Conservation (phyloP, 2,888 invertebrate genomes). For the Hololepta plana region DNA sequence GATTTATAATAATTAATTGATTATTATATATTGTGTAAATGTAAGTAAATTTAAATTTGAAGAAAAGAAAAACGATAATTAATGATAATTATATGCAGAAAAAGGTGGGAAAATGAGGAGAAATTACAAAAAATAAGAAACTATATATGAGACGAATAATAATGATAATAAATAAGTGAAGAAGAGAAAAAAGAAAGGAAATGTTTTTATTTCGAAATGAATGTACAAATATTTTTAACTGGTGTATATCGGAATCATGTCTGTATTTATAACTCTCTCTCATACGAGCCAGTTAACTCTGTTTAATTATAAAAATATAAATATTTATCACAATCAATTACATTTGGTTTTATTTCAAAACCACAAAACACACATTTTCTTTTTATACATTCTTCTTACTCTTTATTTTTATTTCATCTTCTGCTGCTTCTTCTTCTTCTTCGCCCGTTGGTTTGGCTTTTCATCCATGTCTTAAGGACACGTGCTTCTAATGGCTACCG, state of each 20-base stretch:
- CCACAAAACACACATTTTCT: too few relatives aligned
- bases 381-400: too few relatives aligned
- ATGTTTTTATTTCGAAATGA: slow-evolving; percentile 26
- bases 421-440: slow-evolving; percentile 1
- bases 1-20: slow-evolving; percentile 13
- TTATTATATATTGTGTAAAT: slow-evolving; percentile 19
- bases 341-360: too few relatives aligned
- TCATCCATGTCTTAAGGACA: too few relatives aligned
- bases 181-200: slow-evolving; percentile 13
- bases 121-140: too few relatives aligned
- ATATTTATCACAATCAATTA: slow-evolving; percentile 26
- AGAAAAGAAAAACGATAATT: too few relatives aligned
- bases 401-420: slow-evolving; percentile 8
- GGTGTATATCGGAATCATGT: slow-evolving; percentile 24
- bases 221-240: slow-evolving; percentile 29
- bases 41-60: slow-evolving; percentile 20
- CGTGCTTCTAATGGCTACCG: too few relatives aligned
- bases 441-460: background rate
- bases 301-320: slow-evolving; percentile 30
- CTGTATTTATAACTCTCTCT: slow-evolving; percentile 28
- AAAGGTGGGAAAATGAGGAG: too few relatives aligned
- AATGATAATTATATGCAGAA: too few relatives aligned
- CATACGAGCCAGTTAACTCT: slow-evolving; percentile 27
- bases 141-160: too few relatives aligned
- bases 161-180: too few relatives aligned